Percentiles rank a stretch among this genome's conserved stretches.
Conservation (phyloP, 2,797 vertebrate genomes). For the Cygnus olor region DNA sequence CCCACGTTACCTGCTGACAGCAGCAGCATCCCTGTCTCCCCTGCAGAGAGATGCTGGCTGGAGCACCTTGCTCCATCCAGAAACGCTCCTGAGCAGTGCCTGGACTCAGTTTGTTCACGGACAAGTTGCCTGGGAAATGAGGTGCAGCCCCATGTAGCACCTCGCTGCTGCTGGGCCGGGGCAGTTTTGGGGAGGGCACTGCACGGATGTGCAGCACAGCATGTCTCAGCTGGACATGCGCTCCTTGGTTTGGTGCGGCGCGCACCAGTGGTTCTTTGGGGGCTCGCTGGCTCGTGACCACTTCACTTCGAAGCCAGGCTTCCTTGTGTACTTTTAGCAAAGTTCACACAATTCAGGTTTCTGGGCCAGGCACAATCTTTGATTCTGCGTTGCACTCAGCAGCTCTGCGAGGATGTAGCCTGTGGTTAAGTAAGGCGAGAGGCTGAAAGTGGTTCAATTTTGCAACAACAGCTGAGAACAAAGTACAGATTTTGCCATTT, state of each 20-base stretch:
- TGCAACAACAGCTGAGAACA: constrained; percentile 49
- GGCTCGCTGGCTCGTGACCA: background rate
- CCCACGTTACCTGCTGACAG: background rate
- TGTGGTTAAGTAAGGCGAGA: constrained; percentile 33
- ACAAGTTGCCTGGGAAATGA: background rate
- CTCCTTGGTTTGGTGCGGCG: background rate
- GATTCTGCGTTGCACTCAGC: background rate
- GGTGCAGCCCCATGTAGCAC: background rate
- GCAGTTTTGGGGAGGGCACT: background rate
- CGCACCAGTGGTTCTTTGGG: background rate
- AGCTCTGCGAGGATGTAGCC: background rate
- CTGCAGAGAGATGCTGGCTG: background rate
- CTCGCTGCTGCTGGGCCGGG: background rate
- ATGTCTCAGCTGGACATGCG: background rate
- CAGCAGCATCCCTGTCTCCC: background rate
- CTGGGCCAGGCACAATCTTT: constrained; percentile 9
- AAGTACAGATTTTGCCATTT: constrained; percentile 34
- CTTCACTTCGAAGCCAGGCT: background rate
- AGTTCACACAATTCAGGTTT: constrained; percentile 25
- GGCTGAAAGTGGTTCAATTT: constrained; percentile 48
- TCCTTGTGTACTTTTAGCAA: background rate
- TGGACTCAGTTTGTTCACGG: background rate
- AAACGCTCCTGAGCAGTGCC: accelerated
- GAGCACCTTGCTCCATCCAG: background rate
- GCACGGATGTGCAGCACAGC: background rate